Conservation (phyloP, 2,113 vertebrate genomes). For the Epinephelus cyanopodus region DNA sequence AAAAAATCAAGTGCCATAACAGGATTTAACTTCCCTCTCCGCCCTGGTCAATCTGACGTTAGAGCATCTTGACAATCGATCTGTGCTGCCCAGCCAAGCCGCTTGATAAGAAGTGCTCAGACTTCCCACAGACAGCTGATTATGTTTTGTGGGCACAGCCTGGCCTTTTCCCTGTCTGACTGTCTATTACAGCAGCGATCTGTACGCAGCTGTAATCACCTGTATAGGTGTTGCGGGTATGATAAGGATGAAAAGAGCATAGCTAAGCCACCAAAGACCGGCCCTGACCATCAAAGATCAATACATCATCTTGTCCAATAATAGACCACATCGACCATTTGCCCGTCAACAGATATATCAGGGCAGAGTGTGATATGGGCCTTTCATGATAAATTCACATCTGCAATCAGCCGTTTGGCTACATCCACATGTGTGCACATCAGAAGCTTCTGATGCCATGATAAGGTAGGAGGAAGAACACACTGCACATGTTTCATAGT, state of each 20-base stretch:
- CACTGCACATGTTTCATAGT: neutral
- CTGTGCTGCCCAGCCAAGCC: slow-evolving; percentile 41
- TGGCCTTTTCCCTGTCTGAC: slow-evolving; percentile 56
- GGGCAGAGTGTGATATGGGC: neutral
- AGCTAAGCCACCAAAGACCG: slow-evolving; percentile 27
- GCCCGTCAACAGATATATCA: slow-evolving; percentile 53
- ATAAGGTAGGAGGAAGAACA: slow-evolving; percentile 4
- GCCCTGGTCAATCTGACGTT: slow-evolving; percentile 39
- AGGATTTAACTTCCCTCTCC: slow-evolving; percentile 42
- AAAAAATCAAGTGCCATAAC: slow-evolving; percentile 21
- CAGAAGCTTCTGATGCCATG: neutral
- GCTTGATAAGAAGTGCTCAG: slow-evolving; percentile 61
- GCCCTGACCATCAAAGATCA: slow-evolving; percentile 43
- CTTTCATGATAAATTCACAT: slow-evolving; percentile 43
- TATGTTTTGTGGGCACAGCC: slow-evolving; percentile 44
- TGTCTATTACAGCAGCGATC: slow-evolving; percentile 63
- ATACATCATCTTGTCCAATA: slow-evolving; percentile 61
- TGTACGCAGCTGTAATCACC: slow-evolving; percentile 62
- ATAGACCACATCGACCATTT: slow-evolving; percentile 53
- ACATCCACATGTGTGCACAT: neutral
- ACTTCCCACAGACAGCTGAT: slow-evolving; percentile 65
- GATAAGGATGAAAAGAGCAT: slow-evolving; percentile 64
- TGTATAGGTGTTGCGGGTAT: slow-evolving; percentile 53
- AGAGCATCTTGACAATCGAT: slow-evolving; percentile 67
- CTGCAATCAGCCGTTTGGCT: neutral